Evolutionary conservation across 92 coral and sea anemone species (phyloP), one percentile per base, ranked within the genome.

Genomic region (Phenganax stokvisi): DNA sequence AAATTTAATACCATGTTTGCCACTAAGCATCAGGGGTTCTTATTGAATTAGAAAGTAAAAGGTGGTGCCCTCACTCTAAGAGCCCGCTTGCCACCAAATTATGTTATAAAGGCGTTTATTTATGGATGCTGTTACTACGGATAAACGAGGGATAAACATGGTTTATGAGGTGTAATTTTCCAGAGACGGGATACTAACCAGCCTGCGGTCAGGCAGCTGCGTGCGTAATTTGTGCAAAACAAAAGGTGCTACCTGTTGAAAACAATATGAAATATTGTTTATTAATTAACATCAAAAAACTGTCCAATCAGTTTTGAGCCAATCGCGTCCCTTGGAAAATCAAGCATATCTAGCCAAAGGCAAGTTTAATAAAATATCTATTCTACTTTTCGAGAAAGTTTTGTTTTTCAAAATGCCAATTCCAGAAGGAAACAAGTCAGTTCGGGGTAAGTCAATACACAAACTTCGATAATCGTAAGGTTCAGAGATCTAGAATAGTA

Each of bases 401-500:
- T 20, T 13, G n/a, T 54, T 10, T 65, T 30, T 30, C 56, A 79
- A 79, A 54, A 79, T 79, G 83, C 83, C 83, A 73, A 79, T 62
- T 54, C 83, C 83, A 15, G 83, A 79, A 54, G 83, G 83, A 30
- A 62, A 63, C 74, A 79, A 79, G 53, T 79, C 83, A 44, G 69
- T 64, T 12, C 73, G 83, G 65, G 83, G 83, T 77, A n/a, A 27
- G 81, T 79, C 5, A 8, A 28, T 59, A 20, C 25, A 20, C 25
- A 1, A 29, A 11, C 31, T 69, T 69, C 12, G 51, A 30, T 0
- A 25, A 9, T 65, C 11, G 54, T 10, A 10, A 71, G 47, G 2
- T 37, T 5, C 47, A 5, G 47, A 37, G 47, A 2, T 37, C 47
- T 37, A 37, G 47, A 37, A 37, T 37, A 37, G 47, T 37, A 37